phyloP scores from a whole-genome alignment of 2,888 invertebrate species.

The Dicycla oo region DNA sequence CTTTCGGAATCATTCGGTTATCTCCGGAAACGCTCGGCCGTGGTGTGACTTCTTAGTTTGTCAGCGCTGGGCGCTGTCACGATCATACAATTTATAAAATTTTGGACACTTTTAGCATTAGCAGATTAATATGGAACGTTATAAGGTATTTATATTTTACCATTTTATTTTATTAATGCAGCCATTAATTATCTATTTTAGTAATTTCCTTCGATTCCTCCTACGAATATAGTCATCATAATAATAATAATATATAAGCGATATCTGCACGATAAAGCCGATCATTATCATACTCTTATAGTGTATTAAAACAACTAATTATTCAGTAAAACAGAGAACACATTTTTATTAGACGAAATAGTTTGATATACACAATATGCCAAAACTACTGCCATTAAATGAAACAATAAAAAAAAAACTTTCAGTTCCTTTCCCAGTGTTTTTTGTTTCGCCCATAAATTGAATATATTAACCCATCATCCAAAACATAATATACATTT shows the following conservation, averaged over 20 bases:
- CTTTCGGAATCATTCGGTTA: slow-evolving; percentile 46
- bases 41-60: background rate
- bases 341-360: no score
- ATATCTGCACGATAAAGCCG: background rate
- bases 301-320: background rate
- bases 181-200: background rate
- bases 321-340: background rate
- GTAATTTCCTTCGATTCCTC: background rate
- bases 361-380: no score
- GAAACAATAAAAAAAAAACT: no score
- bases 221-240: background rate
- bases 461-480: background rate
- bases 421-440: no score
- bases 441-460: no score
- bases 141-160: background rate
- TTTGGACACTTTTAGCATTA: background rate
- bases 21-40: slow-evolving; percentile 34
- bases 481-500: background rate
- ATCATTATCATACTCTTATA: no score
- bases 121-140: background rate
- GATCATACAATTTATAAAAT: background rate
- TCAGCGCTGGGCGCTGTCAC: background rate
- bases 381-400: no score
- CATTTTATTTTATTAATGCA: background rate
- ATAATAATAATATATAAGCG: background rate